Evolutionary conservation across 1,140 invertebrate species (phyloP).

Genomic region (Drosophila ananassae): DNA sequence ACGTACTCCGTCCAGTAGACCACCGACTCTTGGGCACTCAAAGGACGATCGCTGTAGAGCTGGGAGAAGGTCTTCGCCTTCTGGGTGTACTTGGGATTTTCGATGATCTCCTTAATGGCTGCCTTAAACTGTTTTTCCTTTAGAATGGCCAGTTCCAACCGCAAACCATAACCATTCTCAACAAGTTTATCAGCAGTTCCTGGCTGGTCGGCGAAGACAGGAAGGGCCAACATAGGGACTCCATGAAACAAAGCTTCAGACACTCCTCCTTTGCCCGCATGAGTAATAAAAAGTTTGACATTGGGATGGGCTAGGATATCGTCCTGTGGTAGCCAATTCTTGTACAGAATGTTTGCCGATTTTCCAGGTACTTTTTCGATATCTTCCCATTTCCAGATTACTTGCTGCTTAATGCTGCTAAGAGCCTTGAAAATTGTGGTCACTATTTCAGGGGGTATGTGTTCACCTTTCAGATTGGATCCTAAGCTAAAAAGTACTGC

Average conservation of each 20-base stretch:
- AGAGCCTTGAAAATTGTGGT: constrained; percentile 85
- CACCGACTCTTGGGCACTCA: constrained; percentile 59
- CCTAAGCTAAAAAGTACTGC: constrained; percentile 87
- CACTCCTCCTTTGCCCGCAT: constrained; percentile 89
- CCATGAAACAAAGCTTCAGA: constrained; percentile 89
- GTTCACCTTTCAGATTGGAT: constrained; percentile 77
- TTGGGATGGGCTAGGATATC: constrained; percentile 89
- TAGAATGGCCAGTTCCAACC: constrained; percentile 77
- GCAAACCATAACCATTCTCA: constrained; percentile 84
- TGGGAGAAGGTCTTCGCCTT: constrained; percentile 65
- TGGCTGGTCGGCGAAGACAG: constrained; percentile 88
- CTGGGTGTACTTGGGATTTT: constrained; percentile 58
- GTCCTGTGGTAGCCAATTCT: constrained; percentile 89
- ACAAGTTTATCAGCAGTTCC: constrained; percentile 85
- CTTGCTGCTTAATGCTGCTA: constrained; percentile 82
- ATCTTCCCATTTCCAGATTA: constrained; percentile 87
- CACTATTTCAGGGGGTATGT: constrained; percentile 45
- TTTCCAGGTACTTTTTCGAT: constrained; percentile 85
- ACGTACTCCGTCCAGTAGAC: constrained; percentile 81
- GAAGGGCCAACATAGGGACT: constrained; percentile 89
- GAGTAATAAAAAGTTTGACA: constrained; percentile 89
- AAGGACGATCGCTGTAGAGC: constrained; percentile 76
- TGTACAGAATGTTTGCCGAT: constrained; percentile 87
- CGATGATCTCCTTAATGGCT: constrained; percentile 58
- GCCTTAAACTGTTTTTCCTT: constrained; percentile 69